phyloP scores from a whole-genome alignment of 2,888 invertebrate genomes.

The Parascotia fuliginaria region DNA sequence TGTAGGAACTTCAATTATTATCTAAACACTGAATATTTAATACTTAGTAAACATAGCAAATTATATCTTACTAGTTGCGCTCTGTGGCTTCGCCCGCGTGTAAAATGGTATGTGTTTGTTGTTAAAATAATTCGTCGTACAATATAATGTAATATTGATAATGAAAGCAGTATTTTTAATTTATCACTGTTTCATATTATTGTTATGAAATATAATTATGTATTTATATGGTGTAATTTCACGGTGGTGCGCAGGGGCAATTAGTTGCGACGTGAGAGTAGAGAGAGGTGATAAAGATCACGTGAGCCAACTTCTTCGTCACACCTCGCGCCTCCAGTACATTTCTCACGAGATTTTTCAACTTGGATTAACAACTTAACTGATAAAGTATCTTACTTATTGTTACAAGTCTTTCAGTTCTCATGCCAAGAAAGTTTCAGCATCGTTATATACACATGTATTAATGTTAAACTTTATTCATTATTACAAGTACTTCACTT shows the following conservation, averaged over 20 bases:
- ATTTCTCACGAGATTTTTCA: constrained; percentile 47
- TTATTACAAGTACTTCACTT: too few species aligned
- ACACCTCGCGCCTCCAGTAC: constrained; percentile 47
- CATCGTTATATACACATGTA: too few species aligned
- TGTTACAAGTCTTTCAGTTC: constrained; percentile 30
- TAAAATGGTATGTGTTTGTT: too few species aligned
- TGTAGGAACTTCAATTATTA: too few species aligned
- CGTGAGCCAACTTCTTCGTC: constrained; percentile 44
- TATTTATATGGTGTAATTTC: constrained; percentile 76
- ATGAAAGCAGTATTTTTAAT: constrained; percentile 25
- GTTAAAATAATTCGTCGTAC: background rate
- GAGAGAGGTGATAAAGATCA: constrained; percentile 59
- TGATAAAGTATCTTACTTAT: constrained; percentile 30
- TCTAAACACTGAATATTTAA: too few species aligned
- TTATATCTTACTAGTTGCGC: too few species aligned
- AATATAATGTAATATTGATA: background rate
- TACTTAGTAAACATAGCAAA: too few species aligned
- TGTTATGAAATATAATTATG: constrained; percentile 68
- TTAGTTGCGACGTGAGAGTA: constrained; percentile 76
- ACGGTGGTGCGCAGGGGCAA: constrained; percentile 70
- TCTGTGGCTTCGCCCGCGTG: too few species aligned
- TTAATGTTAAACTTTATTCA: too few species aligned
- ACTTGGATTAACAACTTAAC: constrained; percentile 41
- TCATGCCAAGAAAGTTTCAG: constrained; percentile 10
- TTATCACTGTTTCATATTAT: constrained; percentile 53